Conservation (phyloP, 2,113 vertebrate species). For the Anas platyrhynchos region DNA sequence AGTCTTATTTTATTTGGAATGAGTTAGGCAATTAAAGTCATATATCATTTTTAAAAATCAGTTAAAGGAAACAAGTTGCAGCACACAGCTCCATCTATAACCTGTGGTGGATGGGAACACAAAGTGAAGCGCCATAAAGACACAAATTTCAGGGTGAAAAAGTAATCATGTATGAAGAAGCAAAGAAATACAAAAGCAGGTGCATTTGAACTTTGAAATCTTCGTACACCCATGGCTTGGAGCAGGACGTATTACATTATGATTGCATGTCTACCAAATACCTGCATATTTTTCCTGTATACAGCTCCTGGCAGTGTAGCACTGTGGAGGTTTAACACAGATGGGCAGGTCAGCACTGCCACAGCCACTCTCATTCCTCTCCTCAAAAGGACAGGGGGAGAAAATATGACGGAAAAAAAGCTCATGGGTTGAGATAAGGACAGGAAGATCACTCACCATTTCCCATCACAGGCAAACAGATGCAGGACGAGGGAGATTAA, state of each 20-base stretch:
- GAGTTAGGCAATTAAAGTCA: not conserved
- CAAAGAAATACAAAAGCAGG: not conserved
- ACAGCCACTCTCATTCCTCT: too few species aligned
- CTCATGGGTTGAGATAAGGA: too few species aligned
- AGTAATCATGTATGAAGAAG: not conserved
- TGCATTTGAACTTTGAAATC: not conserved
- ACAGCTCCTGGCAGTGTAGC: not conserved
- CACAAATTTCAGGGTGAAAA: not conserved
- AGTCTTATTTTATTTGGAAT: not conserved
- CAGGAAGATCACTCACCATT: too few species aligned
- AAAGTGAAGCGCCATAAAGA: not conserved
- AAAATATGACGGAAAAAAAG: too few species aligned
- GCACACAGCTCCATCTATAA: not conserved
- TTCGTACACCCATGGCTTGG: not conserved
- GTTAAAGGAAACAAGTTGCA: not conserved
- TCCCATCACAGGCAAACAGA: too few species aligned
- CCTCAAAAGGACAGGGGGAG: too few species aligned
- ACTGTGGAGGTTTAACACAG: too few species aligned
- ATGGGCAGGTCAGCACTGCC: too few species aligned
- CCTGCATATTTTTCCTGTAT: not conserved
- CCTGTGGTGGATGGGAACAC: not conserved
- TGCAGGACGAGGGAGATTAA: too few species aligned
- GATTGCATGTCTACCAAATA: not conserved
- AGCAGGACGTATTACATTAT: too few species aligned
- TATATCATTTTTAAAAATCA: not conserved